Conservation (phyloP, 2,888 invertebrate species). For the Metalampra italica region DNA sequence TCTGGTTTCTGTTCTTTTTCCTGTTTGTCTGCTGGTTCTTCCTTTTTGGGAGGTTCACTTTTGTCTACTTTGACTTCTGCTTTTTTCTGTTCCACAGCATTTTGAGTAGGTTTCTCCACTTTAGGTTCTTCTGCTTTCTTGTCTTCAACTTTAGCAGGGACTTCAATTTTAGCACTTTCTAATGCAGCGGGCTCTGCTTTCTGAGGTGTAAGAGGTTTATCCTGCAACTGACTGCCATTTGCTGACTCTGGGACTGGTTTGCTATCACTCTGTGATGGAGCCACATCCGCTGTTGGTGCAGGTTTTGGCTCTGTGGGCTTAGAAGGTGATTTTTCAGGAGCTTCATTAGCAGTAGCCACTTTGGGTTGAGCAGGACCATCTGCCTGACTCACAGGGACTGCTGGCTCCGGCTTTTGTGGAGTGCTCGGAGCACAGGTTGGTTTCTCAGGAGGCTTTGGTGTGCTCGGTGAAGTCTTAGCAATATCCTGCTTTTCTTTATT, state of each 20-base stretch:
- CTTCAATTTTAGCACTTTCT: slow-evolving; percentile 44
- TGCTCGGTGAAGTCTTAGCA: slow-evolving; percentile 67
- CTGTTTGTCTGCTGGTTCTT: slow-evolving; percentile 19
- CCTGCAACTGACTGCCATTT: slow-evolving; percentile 52
- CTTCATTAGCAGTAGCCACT: slow-evolving; percentile 59
- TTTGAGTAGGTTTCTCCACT: slow-evolving; percentile 32
- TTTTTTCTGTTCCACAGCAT: slow-evolving; percentile 36
- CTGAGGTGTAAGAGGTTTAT: slow-evolving; percentile 36
- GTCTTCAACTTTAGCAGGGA: slow-evolving; percentile 43
- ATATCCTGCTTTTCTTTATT: slow-evolving; percentile 67
- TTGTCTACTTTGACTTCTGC: slow-evolving; percentile 28
- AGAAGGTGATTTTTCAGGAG: slow-evolving; percentile 56
- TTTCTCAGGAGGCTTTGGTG: slow-evolving; percentile 68
- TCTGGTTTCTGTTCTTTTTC: slow-evolving; percentile 31
- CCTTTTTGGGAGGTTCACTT: slow-evolving; percentile 24
- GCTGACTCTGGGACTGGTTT: slow-evolving; percentile 64
- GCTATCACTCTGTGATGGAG: slow-evolving; percentile 59
- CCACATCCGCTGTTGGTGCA: slow-evolving; percentile 58
- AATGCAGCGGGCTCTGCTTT: slow-evolving; percentile 33
- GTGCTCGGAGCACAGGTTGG: slow-evolving; percentile 43
- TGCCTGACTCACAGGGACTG: slow-evolving; percentile 34
- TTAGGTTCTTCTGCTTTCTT: slow-evolving; percentile 43
- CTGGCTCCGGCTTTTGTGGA: slow-evolving; percentile 54
- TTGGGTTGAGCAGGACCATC: slow-evolving; percentile 56
- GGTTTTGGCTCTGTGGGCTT: slow-evolving; percentile 62